Base-by-base conservation (phyloP, 2,888 invertebrate genomes). In the Drosophila multiciliata region DNA sequence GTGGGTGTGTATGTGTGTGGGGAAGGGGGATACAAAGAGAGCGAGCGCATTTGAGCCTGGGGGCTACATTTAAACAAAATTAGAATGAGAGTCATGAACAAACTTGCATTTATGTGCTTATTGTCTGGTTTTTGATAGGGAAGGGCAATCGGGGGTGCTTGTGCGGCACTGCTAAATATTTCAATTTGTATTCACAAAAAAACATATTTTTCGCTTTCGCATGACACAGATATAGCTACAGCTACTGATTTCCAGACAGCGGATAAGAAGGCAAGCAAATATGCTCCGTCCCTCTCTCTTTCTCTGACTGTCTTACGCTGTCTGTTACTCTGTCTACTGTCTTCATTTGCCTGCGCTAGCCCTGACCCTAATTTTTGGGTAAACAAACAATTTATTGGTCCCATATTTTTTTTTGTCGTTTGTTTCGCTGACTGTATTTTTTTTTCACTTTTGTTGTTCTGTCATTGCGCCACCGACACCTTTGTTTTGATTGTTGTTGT, bases 281-380 rank as follows among this genome's bases (percentile, higher is more conserved):
- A 23, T 20, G 32, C 32, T 40, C 12, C 26, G 11, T 66, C 40
- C 5, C 35, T 35, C 11, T 54, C 35, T 23, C 29, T 55, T 7
- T 50, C 60, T n/a, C 15, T 23, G 50, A 38, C 64, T 67, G 58
- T 17, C 29, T 52, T n/a, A 35, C 60, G 36, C 32, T 53, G 32
- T 45, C 45, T 49, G 45, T 55, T 55, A 38, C 20, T 59, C 66
- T 73, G 61, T 59, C 60, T 68, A 59, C 67, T 77, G 69, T 66
- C 73, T 55, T 66, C 69, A 65, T 68, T 60, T 60, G 66, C 66
- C 71, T 70, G 29, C 52, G 38, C 90, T 86, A 85, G 83, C 85
- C 90, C 83, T 85, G 85, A 85, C 85, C 85, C 90, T 83, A 85
- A 85, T 85, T 87, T 89, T 73, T 80, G 69, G 73, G 83, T 75